A percentile compares a stretch with the other conserved stretches of the same genome.
Evolutionary conservation across 2,797 vertebrate species (phyloP).

Genomic region (Bovichtus variegatus): DNA sequence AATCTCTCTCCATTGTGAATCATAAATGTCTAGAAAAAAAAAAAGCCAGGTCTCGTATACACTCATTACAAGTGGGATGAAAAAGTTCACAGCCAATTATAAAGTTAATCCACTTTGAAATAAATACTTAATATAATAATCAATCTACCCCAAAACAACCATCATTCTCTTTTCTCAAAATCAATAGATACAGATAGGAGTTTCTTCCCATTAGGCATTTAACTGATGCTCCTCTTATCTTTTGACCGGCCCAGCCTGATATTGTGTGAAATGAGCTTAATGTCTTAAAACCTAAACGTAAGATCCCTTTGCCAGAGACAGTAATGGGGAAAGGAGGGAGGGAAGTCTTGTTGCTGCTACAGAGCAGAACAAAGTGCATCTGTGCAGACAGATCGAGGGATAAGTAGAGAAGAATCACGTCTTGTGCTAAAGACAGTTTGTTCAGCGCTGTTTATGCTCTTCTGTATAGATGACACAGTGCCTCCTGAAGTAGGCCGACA

Average conservation of each 20-base stretch:
- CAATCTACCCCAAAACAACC: constrained; percentile 26
- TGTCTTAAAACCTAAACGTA: constrained; percentile 34
- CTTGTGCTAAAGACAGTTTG: constrained; percentile 66
- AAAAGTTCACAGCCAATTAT: constrained; percentile 23
- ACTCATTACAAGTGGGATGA: constrained; percentile 3
- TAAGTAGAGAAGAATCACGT: constrained; percentile 58
- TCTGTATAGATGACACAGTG: constrained; percentile 69
- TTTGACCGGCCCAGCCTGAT: constrained; percentile 39
- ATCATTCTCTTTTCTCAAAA: constrained; percentile 35
- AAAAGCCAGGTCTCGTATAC: background rate
- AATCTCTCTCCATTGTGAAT: constrained; percentile 33
- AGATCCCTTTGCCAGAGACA: constrained; percentile 31
- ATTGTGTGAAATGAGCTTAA: constrained; percentile 43
- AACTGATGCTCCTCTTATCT: constrained; percentile 47
- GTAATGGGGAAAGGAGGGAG: constrained; percentile 8
- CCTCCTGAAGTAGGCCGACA: constrained; percentile 60
- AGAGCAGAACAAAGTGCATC: constrained; percentile 13
- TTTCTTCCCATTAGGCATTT: constrained; percentile 48
- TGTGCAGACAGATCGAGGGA: constrained; percentile 34
- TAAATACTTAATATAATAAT: constrained; percentile 37
- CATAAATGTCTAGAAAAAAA: constrained; percentile 1
- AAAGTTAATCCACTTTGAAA: constrained; percentile 28
- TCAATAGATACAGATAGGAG: constrained; percentile 43
- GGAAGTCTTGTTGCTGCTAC: constrained; percentile 1
- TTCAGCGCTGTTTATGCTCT: constrained; percentile 75